Evolutionary conservation across 2,888 invertebrate species (phyloP).

Genomic region (Himalopsyche tibetana): DNA sequence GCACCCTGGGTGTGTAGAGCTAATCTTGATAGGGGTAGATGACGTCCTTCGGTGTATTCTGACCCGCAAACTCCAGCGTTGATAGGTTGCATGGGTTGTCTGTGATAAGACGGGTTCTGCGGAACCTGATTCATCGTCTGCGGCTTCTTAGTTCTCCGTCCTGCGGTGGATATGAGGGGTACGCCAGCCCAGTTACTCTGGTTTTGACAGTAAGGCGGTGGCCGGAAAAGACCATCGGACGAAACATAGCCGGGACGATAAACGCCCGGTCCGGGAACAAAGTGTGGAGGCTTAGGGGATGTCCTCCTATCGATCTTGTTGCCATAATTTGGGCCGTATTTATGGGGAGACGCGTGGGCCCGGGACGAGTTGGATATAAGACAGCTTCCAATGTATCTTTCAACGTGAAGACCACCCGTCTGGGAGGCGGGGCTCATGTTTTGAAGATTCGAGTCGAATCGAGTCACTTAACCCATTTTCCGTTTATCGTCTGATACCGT

Average conservation of each 20-base stretch:
- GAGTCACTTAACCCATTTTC: slow-evolving; percentile 86
- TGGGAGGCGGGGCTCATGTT: slow-evolving; percentile 64
- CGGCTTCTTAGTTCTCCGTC: slow-evolving; percentile 71
- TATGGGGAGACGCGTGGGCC: slow-evolving; percentile 64
- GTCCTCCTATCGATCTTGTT: slow-evolving; percentile 54
- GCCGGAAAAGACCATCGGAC: slow-evolving; percentile 61
- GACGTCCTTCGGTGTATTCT: slow-evolving; percentile 69
- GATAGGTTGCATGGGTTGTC: slow-evolving; percentile 60
- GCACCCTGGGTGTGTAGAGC: slow-evolving; percentile 91
- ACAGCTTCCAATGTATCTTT: slow-evolving; percentile 81
- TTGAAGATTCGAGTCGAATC: slow-evolving; percentile 62
- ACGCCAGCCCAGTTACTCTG: slow-evolving; percentile 87
- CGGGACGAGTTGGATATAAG: slow-evolving; percentile 72
- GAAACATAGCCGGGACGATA: slow-evolving; percentile 61
- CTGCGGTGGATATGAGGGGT: slow-evolving; percentile 88
- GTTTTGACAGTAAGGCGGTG: slow-evolving; percentile 76
- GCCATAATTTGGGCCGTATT: slow-evolving; percentile 57
- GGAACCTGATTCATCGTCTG: slow-evolving; percentile 72
- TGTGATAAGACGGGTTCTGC: slow-evolving; percentile 58
- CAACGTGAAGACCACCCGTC: slow-evolving; percentile 77
- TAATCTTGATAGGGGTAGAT: slow-evolving; percentile 82
- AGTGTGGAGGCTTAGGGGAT: slow-evolving; percentile 59
- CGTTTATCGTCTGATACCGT: slow-evolving; percentile 66
- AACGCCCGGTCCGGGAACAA: slow-evolving; percentile 72
- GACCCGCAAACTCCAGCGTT: slow-evolving; percentile 57